Evolutionary conservation across 1,140 invertebrate species (phyloP).

Genomic region (Chlorops oryzae): DNA sequence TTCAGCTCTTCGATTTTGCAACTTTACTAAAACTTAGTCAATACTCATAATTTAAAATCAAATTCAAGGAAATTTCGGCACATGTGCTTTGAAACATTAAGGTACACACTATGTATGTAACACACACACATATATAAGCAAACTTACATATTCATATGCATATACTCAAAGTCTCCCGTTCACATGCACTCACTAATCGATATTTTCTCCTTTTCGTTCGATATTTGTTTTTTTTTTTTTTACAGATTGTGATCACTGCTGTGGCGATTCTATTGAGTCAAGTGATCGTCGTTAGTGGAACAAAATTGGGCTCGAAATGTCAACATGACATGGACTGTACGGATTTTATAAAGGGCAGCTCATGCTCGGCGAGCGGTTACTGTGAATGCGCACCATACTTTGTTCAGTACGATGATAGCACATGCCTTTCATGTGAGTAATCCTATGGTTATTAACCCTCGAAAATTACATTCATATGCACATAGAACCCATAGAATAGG

Average conservation of each 20-base stretch:
- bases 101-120: no score
- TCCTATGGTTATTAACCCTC: no score
- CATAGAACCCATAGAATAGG: no score
- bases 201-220: neutral
- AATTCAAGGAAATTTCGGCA: no score
- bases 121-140: constrained; percentile 3
- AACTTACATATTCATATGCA: neutral
- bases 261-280: neutral
- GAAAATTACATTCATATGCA: no score
- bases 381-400: constrained; percentile 63
- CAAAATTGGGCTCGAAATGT: constrained; percentile 37
- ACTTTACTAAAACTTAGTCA: no score
- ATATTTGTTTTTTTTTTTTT: constrained; percentile 2
- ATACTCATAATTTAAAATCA: no score
- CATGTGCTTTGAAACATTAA: no score
- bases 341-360: constrained; percentile 46
- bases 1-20: no score
- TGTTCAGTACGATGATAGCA: constrained; percentile 57
- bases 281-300: no score
- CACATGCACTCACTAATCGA: neutral
- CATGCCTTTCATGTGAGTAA: constrained; percentile 63
- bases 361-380: constrained; percentile 49
- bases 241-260: constrained; percentile 9
- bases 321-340: constrained; percentile 48
- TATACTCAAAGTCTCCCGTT: neutral